Evolutionary conservation across 2,113 vertebrate genomes (phyloP), one percentile per base, ranked within the genome.

Genomic region (Trichechus manatus): DNA sequence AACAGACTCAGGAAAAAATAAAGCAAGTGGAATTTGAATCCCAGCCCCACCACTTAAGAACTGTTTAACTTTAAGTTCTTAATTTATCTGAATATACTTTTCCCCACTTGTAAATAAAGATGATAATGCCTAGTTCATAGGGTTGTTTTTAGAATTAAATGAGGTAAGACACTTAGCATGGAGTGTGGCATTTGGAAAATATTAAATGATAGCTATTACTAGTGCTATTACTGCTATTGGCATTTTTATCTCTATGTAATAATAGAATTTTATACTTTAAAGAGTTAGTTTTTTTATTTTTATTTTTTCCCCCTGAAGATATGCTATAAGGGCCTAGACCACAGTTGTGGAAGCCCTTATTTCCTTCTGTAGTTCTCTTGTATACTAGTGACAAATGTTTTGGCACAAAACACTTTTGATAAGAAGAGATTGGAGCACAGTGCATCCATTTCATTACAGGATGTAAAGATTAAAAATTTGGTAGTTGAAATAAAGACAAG

Each of bases 121-220:
- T 89, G 27, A 56, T 74, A 85, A 79, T 86, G 19, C 22, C 36
- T 93, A 53, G 20, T 61, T 79, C 80, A 78, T 84, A 83, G 36
- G 3, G 17, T 75, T 93, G 5, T 79, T 86, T 87, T 86, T 61
- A 88, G 42, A 88, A 31, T 83, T 91, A 74, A 95, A 53, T 86
- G 47, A 47, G 47, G 10, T 47, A 86, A 78, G 44, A 84, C 42
- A 78, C 25, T 47, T 78, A 72, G 29, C 25, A 66, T 29, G 27
- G 59, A 53, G 92, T 87, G 61, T 96, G 87, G 87, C 31, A 87
- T 80, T 96, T 93, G 23, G 8, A 61, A 81, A 70, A n/a, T 90
- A 61, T 94, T 86, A 64, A 15, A 78, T 83, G 50, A 78, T 78
- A 78, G 5, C 42, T 78, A 77, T 23, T 31, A 15, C 42, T 13